These are phyloP conservation scores for Progne subis DNA, from an alignment of 2,113 vertebrate species.

Conservation along the genomic window DNA sequence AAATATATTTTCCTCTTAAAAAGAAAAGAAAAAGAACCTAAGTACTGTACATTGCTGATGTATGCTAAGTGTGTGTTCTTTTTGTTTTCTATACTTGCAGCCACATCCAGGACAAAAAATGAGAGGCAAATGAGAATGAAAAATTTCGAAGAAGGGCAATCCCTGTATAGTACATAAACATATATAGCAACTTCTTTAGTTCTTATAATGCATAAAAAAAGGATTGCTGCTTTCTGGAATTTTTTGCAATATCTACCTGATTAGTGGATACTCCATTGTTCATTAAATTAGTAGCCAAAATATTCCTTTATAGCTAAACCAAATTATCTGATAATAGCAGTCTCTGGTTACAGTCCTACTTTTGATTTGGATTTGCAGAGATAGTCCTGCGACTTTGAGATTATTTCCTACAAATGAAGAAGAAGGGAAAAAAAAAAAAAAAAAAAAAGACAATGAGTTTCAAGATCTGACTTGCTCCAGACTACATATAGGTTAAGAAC, in stretches of 20 bases:
- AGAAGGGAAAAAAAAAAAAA: too few species aligned
- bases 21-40: neutral
- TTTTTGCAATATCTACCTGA: neutral
- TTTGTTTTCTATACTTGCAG: neutral
- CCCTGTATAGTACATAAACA: neutral
- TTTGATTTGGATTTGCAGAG: neutral
- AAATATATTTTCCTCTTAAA: neutral
- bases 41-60: neutral
- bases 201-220: neutral
- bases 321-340: neutral
- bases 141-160: neutral
- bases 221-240: neutral
- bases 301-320: neutral
- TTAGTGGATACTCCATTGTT: neutral
- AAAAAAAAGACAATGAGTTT: neutral
- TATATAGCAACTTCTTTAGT: neutral
- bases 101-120: neutral
- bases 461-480: neutral
- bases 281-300: neutral
- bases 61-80: accelerated
- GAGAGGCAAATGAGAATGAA: neutral
- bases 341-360: neutral
- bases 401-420: neutral
- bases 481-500: neutral
- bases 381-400: neutral